Base-by-base conservation (phyloP, 92 coral and sea anemone genomes). In the Blastomussa wellsi region DNA sequence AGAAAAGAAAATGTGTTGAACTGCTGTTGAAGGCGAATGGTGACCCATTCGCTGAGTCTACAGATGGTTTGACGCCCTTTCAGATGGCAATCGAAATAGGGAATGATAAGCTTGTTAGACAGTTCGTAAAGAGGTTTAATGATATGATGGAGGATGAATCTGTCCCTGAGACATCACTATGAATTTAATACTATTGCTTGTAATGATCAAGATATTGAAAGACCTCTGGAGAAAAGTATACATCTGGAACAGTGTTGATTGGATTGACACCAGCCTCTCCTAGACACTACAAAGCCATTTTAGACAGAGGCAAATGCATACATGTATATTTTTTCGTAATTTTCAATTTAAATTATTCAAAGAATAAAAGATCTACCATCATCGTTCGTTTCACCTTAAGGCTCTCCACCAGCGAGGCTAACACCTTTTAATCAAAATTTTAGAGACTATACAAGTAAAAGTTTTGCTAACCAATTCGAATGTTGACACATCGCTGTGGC, bases 11-110 rank as follows among this genome's bases (percentile, higher is more conserved):
- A 75, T 90, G 94, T 33, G 95, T 90, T 19, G 87, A 83, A n/a
- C 39, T 94, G 74, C 82, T 94, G 10, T 28, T 88, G 26, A 89
- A 86, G n/a, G 94, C 94, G 7, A 89, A 84, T 3, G 79, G 90
- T 39, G 88, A 94, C 80, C 87, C 89, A 7, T 92, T 88, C 64
- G 92, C 91, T 13, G 95, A 92, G 26, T 90, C 85, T 69, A 59
- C 51, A 33, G 98, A 94, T 67, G 95, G 92, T 24, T 88, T 79
- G 39, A 94, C 98, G 29, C 93, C 98, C 3, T 94, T 94, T 64
- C 98, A 94, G 67, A 94, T 94, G 98, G 98, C 98, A 0, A 89
- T 94, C 33, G 98, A 92, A 57, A 71, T 92, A 22, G 79, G 88
- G 26, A 86, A 84, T 71, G 98, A 94, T 41, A 92, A 86, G 55